Evolutionary conservation across 2,113 vertebrate genomes (phyloP).

Genomic region (Carlito syrichta): DNA sequence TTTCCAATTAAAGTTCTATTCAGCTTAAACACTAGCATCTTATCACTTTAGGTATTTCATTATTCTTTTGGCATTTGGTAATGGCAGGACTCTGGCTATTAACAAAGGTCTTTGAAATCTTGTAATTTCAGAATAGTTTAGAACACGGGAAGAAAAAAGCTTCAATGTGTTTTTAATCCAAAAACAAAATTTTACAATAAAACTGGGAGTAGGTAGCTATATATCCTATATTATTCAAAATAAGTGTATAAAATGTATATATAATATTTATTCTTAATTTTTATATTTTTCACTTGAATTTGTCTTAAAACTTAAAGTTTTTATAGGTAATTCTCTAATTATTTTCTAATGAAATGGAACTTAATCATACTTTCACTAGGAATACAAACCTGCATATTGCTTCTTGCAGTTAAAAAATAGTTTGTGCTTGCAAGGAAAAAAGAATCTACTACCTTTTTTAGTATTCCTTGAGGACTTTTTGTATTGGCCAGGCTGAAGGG

Average conservation of each 20-base stretch:
- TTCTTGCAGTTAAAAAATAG: slow-evolving; percentile 8
- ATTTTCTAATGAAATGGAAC: not conserved
- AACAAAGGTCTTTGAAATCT: slow-evolving; percentile 24
- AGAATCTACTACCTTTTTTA: not conserved
- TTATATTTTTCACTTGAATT: not conserved
- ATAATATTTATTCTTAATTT: not conserved
- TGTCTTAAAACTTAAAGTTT: slow-evolving; percentile 8
- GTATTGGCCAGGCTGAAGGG: not conserved
- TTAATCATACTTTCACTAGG: not conserved
- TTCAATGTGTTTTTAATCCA: slow-evolving; percentile 23
- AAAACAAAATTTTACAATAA: not conserved
- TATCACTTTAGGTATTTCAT: slow-evolving; percentile 39
- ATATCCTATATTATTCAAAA: not conserved
- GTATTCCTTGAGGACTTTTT: not conserved
- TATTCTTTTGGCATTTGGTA: slow-evolving; percentile 14
- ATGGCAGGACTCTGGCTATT: not conserved
- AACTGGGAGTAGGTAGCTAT: not conserved
- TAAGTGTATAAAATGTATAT: not conserved
- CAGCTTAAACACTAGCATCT: not conserved
- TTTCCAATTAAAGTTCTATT: slow-evolving; percentile 54
- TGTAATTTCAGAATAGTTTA: slow-evolving; percentile 33
- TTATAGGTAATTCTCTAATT: not conserved
- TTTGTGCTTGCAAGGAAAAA: not conserved
- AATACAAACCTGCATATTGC: not conserved
- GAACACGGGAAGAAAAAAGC: not conserved